phyloP scores from a whole-genome alignment of 1,140 invertebrate genomes.

The Colletes latitarsis region DNA sequence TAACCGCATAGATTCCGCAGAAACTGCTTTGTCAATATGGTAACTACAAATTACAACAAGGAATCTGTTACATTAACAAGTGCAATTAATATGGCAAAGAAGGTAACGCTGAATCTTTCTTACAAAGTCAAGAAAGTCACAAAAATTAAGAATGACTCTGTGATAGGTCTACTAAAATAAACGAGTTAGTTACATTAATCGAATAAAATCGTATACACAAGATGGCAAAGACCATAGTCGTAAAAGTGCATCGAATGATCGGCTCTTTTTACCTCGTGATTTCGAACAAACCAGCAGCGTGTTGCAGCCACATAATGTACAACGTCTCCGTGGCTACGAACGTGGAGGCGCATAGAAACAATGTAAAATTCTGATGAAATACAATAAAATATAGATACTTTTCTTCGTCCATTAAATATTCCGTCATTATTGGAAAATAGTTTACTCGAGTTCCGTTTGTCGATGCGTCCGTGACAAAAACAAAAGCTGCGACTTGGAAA shows the following conservation, averaged over 20 bases:
- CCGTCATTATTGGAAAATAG: neutral
- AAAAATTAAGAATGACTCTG: no score
- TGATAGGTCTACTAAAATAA: no score
- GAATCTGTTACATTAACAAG: neutral
- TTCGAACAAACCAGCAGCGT: conserved; percentile 24
- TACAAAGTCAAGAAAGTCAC: no score
- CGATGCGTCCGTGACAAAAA: neutral
- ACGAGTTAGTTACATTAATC: no score
- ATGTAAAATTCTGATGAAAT: neutral
- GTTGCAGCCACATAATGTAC: conserved; percentile 7
- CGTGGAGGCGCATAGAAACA: neutral
- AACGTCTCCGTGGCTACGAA: neutral
- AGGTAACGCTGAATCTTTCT: no score
- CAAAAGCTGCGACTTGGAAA: neutral
- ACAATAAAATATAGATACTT: conserved; percentile 3
- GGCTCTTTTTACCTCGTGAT: conserved; percentile 23
- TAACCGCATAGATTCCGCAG: no score
- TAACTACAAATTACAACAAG: neutral
- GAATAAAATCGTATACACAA: no score
- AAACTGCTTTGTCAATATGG: neutral
- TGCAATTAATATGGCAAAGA: no score
- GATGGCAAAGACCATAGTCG: no score
- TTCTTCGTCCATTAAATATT: conserved; percentile 26
- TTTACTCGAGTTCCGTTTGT: neutral
- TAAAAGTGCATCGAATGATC: neutral